A percentile compares a stretch with the other conserved stretches of the same genome.
Evolutionary conservation across 2,113 vertebrate species (phyloP).

Genomic region (Lepisosteus oculatus): DNA sequence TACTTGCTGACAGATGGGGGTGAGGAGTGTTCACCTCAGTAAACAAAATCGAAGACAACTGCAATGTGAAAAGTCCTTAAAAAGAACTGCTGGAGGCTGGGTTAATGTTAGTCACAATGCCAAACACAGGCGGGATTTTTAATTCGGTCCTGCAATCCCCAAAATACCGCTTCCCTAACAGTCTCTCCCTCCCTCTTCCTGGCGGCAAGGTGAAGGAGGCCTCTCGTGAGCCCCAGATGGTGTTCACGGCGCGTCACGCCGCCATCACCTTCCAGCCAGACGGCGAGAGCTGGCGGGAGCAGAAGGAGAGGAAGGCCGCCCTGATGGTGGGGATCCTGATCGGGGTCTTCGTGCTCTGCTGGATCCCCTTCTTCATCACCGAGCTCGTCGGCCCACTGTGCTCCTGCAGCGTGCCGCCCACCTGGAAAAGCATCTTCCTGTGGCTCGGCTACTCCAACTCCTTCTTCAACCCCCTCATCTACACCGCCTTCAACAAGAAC

Average conservation of each 20-base stretch:
- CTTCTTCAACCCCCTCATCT: constrained; percentile 69
- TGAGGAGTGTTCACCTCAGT: too few relatives aligned
- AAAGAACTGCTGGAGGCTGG: too few relatives aligned
- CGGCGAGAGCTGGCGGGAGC: constrained; percentile 69
- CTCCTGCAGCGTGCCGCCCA: constrained; percentile 55
- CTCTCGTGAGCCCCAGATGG: constrained; percentile 60
- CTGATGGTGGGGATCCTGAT: constrained; percentile 65
- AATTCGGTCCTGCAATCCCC: too few relatives aligned
- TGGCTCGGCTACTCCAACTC: constrained; percentile 67
- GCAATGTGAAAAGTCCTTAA: too few relatives aligned
- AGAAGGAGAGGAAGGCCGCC: constrained; percentile 63
- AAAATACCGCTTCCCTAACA: too few relatives aligned
- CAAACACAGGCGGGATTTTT: too few relatives aligned
- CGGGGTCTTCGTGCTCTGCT: constrained; percentile 60
- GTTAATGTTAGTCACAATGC: too few relatives aligned
- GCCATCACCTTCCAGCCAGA: constrained; percentile 70
- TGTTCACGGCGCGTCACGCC: constrained; percentile 61
- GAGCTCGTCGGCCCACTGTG: constrained; percentile 61
- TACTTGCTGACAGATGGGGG: too few relatives aligned
- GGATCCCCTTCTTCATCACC: constrained; percentile 60
- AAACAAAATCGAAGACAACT: too few relatives aligned
- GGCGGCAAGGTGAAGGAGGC: constrained; percentile 56
- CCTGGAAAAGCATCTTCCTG: constrained; percentile 65
- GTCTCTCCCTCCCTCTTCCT: neutral
- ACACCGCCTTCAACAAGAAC: constrained; percentile 68